These are phyloP conservation scores for Hydrolagus affinis DNA, from an alignment of 2,113 vertebrate genomes.

Conservation along the genomic window DNA sequence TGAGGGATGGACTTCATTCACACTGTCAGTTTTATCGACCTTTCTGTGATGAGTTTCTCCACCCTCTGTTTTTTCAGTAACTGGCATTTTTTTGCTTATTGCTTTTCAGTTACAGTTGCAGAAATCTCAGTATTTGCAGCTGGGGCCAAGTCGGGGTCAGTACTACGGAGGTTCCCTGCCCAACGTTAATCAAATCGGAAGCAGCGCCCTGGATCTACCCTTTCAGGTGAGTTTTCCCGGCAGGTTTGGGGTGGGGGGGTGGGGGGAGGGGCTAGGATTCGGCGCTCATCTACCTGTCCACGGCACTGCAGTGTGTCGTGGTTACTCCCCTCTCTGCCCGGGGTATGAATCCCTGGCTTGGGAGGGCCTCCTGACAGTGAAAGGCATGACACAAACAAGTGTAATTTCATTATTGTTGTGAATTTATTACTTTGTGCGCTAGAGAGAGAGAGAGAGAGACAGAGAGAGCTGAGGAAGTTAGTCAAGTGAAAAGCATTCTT, in stretches of 20 bases:
- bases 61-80: background rate
- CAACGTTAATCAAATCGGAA: slow-evolving; percentile 98
- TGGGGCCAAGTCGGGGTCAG: slow-evolving; percentile 94
- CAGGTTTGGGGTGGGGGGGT: fast-evolving
- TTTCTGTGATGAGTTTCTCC: background rate
- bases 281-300: background rate
- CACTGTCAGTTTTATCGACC: background rate
- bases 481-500: too few relatives aligned
- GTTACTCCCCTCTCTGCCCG: too few relatives aligned
- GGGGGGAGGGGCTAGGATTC: fast-evolving
- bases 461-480: too few relatives aligned
- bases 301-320: too few relatives aligned
- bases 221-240: slow-evolving; percentile 79
- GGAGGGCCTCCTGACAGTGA: too few relatives aligned
- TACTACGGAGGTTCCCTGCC: slow-evolving; percentile 96
- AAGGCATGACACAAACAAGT: too few relatives aligned
- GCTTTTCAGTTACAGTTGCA: slow-evolving; percentile 92
- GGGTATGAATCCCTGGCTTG: too few relatives aligned
- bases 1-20: background rate
- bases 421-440: too few relatives aligned
- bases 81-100: slow-evolving; percentile 34
- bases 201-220: slow-evolving; percentile 85
- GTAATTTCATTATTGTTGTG: too few relatives aligned
- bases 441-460: too few relatives aligned
- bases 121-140: slow-evolving; percentile 96